Percentiles rank a stretch among this genome's conserved stretches.
These are phyloP conservation scores for Eurypyga helias DNA, from an alignment of 2,113 vertebrate species.

Conservation along the genomic window DNA sequence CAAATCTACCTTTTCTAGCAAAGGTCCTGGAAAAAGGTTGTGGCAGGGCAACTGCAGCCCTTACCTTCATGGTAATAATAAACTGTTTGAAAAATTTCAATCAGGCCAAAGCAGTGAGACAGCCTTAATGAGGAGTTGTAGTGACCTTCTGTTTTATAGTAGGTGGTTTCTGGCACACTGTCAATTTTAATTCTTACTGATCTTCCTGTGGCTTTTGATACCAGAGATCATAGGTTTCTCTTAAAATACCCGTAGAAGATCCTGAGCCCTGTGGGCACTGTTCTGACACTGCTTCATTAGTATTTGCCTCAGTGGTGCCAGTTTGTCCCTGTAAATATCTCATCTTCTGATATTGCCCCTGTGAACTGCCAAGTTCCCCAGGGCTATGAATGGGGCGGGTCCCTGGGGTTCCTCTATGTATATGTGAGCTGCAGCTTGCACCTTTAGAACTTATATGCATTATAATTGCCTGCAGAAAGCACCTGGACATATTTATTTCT, in stretches of 20 bases:
- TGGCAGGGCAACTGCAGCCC: constrained; percentile 65
- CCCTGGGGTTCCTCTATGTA: background rate
- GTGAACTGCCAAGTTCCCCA: constrained; percentile 46
- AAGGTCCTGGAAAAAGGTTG: constrained; percentile 64
- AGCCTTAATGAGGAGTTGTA: constrained; percentile 78
- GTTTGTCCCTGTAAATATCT: constrained; percentile 63
- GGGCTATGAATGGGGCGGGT: constrained; percentile 62
- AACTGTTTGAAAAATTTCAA: constrained; percentile 68
- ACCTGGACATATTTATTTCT: background rate
- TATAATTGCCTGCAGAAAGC: background rate
- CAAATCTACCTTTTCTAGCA: constrained; percentile 57
- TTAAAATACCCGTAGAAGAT: constrained; percentile 60
- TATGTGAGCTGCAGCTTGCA: background rate
- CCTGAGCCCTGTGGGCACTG: constrained; percentile 12
- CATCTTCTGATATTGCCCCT: constrained; percentile 43
- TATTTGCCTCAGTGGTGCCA: constrained; percentile 61
- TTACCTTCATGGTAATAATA: constrained; percentile 66
- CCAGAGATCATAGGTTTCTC: constrained; percentile 68
- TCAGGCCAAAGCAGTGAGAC: constrained; percentile 61
- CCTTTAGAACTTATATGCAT: background rate
- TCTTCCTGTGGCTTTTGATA: constrained; percentile 74
- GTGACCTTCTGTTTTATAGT: constrained; percentile 76
- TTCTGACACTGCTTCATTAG: constrained; percentile 64
- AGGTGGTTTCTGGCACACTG: constrained; percentile 68
- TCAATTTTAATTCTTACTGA: constrained; percentile 76